These are phyloP conservation scores for Pagrus major DNA, from an alignment of 2,113 vertebrate genomes.

Conservation along the genomic window DNA sequence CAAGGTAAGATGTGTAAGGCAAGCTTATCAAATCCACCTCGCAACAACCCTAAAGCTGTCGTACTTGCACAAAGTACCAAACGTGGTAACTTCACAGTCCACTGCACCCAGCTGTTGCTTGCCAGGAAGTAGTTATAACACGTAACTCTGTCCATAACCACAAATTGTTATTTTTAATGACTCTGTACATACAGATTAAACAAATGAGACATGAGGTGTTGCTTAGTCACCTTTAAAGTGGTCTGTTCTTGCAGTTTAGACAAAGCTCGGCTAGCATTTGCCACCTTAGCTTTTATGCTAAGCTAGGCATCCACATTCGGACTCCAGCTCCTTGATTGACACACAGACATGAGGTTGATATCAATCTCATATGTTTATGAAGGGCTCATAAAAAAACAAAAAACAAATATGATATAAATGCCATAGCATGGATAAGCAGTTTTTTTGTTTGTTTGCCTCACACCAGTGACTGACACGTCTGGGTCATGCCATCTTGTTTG, in stretches of 20 bases:
- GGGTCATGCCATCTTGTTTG: too few species aligned
- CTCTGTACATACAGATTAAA: too few species aligned
- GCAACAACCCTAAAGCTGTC: not conserved
- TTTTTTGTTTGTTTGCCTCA: too few species aligned
- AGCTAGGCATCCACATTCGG: not conserved
- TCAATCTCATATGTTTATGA: too few species aligned
- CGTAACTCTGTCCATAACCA: not conserved
- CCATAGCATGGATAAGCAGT: too few species aligned
- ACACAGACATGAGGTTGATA: too few species aligned
- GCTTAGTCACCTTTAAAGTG: not conserved
- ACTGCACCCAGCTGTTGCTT: not conserved
- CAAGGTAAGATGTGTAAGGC: not conserved
- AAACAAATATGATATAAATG: too few species aligned
- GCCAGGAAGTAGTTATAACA: not conserved
- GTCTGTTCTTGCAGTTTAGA: not conserved
- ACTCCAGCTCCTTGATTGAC: too few species aligned
- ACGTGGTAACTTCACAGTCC: not conserved
- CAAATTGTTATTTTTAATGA: not conserved
- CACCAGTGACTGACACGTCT: too few species aligned
- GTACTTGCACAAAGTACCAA: not conserved
- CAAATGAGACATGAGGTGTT: not conserved
- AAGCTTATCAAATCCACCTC: not conserved
- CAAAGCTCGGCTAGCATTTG: not conserved
- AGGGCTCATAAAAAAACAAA: too few species aligned
- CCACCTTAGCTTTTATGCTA: not conserved